Base-by-base conservation (phyloP, 2,113 vertebrate species). In the Gasterosteus nipponicus region DNA sequence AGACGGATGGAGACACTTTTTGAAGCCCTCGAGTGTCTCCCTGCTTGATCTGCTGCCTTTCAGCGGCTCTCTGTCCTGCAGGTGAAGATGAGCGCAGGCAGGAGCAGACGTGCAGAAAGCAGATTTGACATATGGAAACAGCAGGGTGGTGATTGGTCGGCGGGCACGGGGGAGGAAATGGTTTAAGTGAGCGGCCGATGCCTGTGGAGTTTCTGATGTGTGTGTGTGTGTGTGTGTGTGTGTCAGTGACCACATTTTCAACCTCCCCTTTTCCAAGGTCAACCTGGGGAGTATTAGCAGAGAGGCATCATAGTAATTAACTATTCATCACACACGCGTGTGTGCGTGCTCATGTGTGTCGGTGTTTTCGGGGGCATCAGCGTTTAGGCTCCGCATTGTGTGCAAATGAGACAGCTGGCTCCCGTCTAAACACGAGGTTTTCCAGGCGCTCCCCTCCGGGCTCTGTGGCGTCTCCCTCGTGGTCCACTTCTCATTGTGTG, bases 241-340 rank as follows among this genome's bases (percentile, higher is more conserved):
- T 69, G 60, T 79, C 18, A 56, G 46, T 82, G 74, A 74, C 60
- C 80, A 67, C 31, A 78, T 78, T 76, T 68, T 70, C 63, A 38
- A 38, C 58, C 46, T 61, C 56, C 39, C 71, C 33, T 38, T 73
- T 64, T 69, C 83, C 89, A 91, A 93, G 92, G 92, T 93, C 85
- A 90, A 71, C 54, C 59, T 73, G 22, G 46, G 72, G 78, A 83
- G 82, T 77, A 90, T 88, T 78, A 87, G 66, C 79, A 47, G 68
- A 64, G 44, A 31, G 70, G 57, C 60, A 66, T 53, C 8, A 2
- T 74, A 73, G 26, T 91, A 89, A 91, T 88, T 89, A 90, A 94
- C 81, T 91, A 93, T 93, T 94, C 82, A 93, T 92, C 85, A 86
- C 57, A 67, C 59, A 38, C 11, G 12, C 60, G 61, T 73, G 3